These are phyloP conservation scores for Alosa alosa DNA, from an alignment of 2,113 vertebrate species.

Conservation along the genomic window DNA sequence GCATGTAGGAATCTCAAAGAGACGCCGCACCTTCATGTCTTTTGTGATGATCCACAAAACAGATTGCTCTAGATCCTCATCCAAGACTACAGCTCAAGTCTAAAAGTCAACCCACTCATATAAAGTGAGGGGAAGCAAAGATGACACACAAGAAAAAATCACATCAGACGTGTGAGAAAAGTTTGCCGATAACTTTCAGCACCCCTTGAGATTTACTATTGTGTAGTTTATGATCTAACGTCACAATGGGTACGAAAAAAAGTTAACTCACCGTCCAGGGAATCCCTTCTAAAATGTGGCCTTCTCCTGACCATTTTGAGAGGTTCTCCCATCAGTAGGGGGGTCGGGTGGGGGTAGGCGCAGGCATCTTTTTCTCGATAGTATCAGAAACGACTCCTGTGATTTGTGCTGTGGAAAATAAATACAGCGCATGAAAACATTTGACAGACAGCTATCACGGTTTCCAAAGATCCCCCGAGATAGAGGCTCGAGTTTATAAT, in stretches of 20 bases:
- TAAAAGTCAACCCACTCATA: not conserved
- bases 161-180: not conserved
- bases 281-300: not conserved
- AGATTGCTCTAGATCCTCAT: conserved; percentile 3
- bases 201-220: not conserved
- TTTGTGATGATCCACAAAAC: not conserved
- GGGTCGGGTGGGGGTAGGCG: not conserved
- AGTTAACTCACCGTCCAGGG: not conserved
- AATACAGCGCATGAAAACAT: not conserved
- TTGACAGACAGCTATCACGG: conserved; percentile 22
- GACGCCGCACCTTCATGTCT: not conserved
- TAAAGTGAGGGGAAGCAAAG: not conserved
- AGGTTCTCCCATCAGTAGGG: not conserved
- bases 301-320: conserved; percentile 9
- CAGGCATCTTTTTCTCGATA: conserved; percentile 10
- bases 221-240: not conserved
- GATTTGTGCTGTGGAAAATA: conserved; percentile 7
- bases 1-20: not conserved
- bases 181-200: not conserved
- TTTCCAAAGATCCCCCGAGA: conserved; percentile 19
- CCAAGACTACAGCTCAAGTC: not conserved
- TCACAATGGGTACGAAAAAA: not conserved
- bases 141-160: not conserved
- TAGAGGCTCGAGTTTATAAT: conserved; percentile 38
- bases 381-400: conserved; percentile 26